Evolutionary conservation across 2,113 vertebrate species (phyloP).

Genomic region (Saiga tatarica): DNA sequence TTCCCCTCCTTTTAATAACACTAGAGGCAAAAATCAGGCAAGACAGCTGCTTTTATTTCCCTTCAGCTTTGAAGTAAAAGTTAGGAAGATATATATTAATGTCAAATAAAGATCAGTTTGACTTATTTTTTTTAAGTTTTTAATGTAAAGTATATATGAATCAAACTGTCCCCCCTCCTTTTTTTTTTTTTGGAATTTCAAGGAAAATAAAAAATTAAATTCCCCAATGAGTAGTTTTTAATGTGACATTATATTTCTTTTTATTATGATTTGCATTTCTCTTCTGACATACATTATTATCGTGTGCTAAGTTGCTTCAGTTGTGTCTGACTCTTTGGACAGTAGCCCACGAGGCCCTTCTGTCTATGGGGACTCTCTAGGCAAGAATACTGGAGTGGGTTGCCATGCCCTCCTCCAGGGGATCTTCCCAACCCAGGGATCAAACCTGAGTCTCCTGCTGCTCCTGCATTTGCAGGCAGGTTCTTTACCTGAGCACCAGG

Average conservation of each 20-base stretch:
- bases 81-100: conserved; percentile 10
- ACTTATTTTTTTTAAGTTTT: conserved; percentile 53
- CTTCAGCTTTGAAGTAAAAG: conserved; percentile 41
- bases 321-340: neutral
- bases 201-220: conserved; percentile 19
- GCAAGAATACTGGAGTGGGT: neutral
- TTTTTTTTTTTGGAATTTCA: conserved; percentile 15
- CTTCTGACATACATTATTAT: neutral
- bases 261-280: neutral
- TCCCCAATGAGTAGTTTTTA: neutral
- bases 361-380: neutral
- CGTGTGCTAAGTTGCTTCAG: neutral
- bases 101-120: neutral
- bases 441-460: neutral
- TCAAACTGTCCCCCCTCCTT: neutral
- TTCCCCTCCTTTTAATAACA: conserved; percentile 38
- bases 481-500: neutral
- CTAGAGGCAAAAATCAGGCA: conserved; percentile 60
- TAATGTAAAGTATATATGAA: conserved; percentile 63
- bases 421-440: neutral
- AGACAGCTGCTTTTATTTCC: neutral
- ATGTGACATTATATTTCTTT: neutral
- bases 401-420: neutral
- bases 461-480: neutral
- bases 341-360: neutral